phyloP scores from a whole-genome alignment of 1,140 invertebrate genomes.

The Camponotus vicinus region DNA sequence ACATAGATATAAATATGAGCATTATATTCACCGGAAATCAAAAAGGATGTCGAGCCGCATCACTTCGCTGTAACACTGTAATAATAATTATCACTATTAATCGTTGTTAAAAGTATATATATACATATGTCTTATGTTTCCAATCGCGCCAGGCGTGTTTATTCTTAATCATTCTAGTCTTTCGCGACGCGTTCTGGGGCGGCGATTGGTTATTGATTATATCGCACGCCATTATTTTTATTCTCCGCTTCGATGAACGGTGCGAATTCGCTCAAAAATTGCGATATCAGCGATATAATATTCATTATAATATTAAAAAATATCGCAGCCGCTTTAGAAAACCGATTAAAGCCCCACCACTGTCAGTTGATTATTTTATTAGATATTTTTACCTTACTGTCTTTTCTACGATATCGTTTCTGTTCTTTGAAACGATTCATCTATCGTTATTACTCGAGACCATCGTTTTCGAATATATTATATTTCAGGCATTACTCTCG shows the following conservation, averaged over 20 bases:
- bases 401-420: constrained; percentile 5
- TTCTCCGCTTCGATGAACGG: constrained; percentile 36
- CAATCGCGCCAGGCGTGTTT: constrained; percentile 73
- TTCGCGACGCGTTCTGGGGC: constrained; percentile 78
- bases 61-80: constrained; percentile 46
- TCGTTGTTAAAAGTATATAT: constrained; percentile 60
- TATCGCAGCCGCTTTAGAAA: not conserved
- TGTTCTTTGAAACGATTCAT: constrained; percentile 10
- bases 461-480: constrained; percentile 5
- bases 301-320: not conserved
- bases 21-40: constrained; percentile 49
- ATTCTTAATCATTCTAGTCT: constrained; percentile 84
- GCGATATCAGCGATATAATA: constrained; percentile 31
- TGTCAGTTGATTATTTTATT: constrained; percentile 79
- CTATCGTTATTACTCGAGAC: constrained; percentile 1
- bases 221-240: constrained; percentile 48
- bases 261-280: constrained; percentile 29
- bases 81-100: constrained; percentile 60
- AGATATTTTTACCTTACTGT: constrained; percentile 69
- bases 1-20: constrained; percentile 17
- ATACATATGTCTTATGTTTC: constrained; percentile 65
- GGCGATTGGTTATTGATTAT: constrained; percentile 69
- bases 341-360: constrained; percentile 74
- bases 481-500: constrained; percentile 44
- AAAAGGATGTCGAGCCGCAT: constrained; percentile 60